Conservation (phyloP, 2,888 invertebrate species). For the Anaspis maculata region DNA sequence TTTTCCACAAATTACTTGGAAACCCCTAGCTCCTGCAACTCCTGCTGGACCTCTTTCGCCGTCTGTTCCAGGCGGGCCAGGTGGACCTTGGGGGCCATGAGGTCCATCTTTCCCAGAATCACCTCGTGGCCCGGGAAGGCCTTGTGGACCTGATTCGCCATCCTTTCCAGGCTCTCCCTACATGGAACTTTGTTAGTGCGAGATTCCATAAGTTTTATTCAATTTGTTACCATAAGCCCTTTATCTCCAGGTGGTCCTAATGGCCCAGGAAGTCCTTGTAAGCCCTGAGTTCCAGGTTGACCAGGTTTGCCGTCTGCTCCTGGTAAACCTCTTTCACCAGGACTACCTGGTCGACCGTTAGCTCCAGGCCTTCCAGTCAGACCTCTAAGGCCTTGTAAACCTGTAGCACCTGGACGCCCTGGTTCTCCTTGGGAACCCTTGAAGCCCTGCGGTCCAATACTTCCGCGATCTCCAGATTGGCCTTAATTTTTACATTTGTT, state of each 20-base stretch:
- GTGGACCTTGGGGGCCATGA: slow-evolving; percentile 65
- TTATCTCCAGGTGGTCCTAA: slow-evolving; percentile 72
- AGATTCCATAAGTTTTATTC: slow-evolving; percentile 17
- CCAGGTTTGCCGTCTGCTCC: slow-evolving; percentile 83
- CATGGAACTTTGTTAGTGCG: too few species aligned
- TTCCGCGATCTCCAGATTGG: slow-evolving; percentile 64
- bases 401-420: slow-evolving; percentile 52
- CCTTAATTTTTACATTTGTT: too few species aligned
- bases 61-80: slow-evolving; percentile 61
- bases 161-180: slow-evolving; percentile 77
- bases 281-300: slow-evolving; percentile 70
- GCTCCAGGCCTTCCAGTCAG: slow-evolving; percentile 61
- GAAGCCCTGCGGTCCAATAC: slow-evolving; percentile 54
- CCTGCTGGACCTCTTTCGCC: slow-evolving; percentile 74
- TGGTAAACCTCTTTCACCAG: slow-evolving; percentile 65
- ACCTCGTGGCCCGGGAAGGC: slow-evolving; percentile 68
- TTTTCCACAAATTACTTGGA: not conserved
- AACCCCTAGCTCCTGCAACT: slow-evolving; percentile 65
- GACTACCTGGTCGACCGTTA: slow-evolving; percentile 59
- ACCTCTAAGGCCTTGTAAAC: slow-evolving; percentile 53
- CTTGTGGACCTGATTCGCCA: slow-evolving; percentile 68
- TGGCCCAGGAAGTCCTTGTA: slow-evolving; percentile 71
- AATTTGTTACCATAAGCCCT: slow-evolving; percentile 63
- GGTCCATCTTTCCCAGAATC: slow-evolving; percentile 72
- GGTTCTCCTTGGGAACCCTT: slow-evolving; percentile 55